Percentiles rank a stretch among this genome's conserved stretches.
Conservation (phyloP, 2,888 invertebrate species). For the Ophion ellenae region DNA sequence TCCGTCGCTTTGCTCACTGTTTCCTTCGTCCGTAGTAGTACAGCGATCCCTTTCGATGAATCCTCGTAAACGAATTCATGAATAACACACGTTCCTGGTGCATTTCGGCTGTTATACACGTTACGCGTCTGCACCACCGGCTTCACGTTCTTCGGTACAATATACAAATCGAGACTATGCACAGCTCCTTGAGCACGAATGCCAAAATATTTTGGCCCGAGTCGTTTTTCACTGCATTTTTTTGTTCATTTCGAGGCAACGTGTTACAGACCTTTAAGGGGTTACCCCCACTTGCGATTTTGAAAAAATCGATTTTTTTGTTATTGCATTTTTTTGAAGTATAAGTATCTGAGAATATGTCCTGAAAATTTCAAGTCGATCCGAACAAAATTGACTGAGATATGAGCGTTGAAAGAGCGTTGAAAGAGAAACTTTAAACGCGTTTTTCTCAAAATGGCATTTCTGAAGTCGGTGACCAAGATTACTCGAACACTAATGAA, state of each 20-base stretch:
- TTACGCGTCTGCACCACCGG: not conserved
- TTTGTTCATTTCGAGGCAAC: not conserved
- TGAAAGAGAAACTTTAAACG: too few relatives aligned
- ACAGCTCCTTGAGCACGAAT: constrained; percentile 2
- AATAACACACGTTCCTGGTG: constrained; percentile 24
- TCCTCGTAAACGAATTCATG: constrained; percentile 56
- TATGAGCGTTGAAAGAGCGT: too few relatives aligned
- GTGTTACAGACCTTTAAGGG: not conserved
- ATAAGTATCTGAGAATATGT: too few relatives aligned
- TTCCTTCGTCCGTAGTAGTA: constrained; percentile 19
- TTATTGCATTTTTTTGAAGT: too few relatives aligned
- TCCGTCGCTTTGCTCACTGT: constrained; percentile 25
- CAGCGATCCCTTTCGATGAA: constrained; percentile 54
- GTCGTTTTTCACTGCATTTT: not conserved
- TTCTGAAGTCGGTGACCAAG: too few relatives aligned
- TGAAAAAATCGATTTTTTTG: too few relatives aligned
- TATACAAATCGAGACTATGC: constrained; percentile 8
- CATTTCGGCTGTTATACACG: constrained; percentile 32
- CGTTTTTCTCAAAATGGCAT: too few relatives aligned
- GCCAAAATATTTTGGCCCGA: not conserved
- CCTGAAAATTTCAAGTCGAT: too few relatives aligned
- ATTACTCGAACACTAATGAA: too few relatives aligned
- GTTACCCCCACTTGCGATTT: too few relatives aligned
- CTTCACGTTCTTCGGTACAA: constrained; percentile 7
- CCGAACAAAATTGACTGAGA: too few relatives aligned